These are phyloP conservation scores for Onychomys arenicola DNA, from an alignment of 2,797 vertebrate species.

Conservation along the genomic window DNA sequence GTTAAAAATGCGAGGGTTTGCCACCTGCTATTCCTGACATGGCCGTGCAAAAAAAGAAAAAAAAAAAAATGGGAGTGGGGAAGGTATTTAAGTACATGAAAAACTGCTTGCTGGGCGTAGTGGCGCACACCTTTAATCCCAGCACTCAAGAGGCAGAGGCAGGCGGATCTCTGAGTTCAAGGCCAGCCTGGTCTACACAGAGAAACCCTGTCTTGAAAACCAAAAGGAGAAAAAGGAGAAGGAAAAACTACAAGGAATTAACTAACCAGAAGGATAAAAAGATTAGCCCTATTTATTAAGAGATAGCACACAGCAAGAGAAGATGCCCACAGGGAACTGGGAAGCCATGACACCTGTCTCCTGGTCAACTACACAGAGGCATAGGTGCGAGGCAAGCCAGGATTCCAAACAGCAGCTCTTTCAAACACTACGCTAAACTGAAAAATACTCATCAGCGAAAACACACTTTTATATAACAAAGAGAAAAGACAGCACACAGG, in stretches of 20 bases:
- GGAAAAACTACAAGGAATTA: neutral
- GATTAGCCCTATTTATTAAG: neutral
- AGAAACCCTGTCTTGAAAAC: neutral
- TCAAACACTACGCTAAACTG: neutral
- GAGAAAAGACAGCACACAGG: neutral
- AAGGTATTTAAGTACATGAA: neutral
- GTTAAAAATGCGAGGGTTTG: neutral
- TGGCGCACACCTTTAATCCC: neutral
- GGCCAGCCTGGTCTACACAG: neutral
- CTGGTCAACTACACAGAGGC: neutral
- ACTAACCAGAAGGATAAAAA: neutral
- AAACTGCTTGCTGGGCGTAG: neutral
- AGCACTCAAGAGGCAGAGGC: neutral
- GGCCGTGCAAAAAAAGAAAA: too few species aligned
- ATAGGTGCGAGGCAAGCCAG: neutral
- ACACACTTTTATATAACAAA: neutral
- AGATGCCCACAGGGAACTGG: neutral
- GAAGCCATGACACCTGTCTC: accelerated
- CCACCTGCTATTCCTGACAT: too few species aligned
- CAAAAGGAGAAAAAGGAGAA: neutral
- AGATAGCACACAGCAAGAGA: neutral
- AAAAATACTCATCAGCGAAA: neutral
- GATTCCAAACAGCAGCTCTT: neutral
- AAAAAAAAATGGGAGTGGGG: too few species aligned
- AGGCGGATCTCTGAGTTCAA: neutral